Percentiles rank a stretch among this genome's conserved stretches.
phyloP scores from a whole-genome alignment of 2,113 vertebrate genomes.

The Paracanthobrama guichenoti region DNA sequence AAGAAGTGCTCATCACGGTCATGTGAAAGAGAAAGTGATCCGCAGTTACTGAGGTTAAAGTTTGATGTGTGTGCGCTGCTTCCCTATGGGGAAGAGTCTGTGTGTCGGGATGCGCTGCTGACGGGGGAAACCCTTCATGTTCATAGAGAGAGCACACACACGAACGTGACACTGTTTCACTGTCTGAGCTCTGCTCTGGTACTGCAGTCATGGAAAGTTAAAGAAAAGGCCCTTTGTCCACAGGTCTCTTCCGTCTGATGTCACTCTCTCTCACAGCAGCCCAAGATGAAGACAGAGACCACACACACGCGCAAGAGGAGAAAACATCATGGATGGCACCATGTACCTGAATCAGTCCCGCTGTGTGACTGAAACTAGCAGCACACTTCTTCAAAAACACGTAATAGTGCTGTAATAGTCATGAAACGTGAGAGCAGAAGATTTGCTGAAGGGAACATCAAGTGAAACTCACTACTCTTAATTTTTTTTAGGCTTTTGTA shows the following conservation, averaged over 20 bases:
- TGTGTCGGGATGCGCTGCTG: conserved; percentile 30
- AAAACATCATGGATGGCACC: too few species aligned
- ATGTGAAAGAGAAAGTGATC: conserved; percentile 9
- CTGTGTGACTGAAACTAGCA: too few species aligned
- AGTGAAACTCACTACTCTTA: too few species aligned
- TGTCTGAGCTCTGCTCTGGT: background rate
- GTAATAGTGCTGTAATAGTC: too few species aligned
- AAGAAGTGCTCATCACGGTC: background rate
- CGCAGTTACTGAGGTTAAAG: background rate
- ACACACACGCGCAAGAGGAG: background rate
- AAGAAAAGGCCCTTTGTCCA: background rate
- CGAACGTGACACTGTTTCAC: background rate
- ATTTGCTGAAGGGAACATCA: too few species aligned
- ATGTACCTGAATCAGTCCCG: too few species aligned
- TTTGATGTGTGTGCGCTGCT: conserved; percentile 2
- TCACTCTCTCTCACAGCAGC: too few species aligned
- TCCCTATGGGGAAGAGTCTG: conserved; percentile 50
- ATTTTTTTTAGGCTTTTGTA: too few species aligned
- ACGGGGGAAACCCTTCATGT: conserved; percentile 45
- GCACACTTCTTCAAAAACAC: too few species aligned
- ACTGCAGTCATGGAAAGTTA: background rate
- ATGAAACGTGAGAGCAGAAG: too few species aligned
- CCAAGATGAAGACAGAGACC: background rate
- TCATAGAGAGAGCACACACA: conserved; percentile 46
- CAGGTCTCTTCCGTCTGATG: background rate